A percentile compares a stretch with the other conserved stretches of the same genome.
Conservation (phyloP, 2,113 vertebrate species). For the Pyrgilauda ruficollis region DNA sequence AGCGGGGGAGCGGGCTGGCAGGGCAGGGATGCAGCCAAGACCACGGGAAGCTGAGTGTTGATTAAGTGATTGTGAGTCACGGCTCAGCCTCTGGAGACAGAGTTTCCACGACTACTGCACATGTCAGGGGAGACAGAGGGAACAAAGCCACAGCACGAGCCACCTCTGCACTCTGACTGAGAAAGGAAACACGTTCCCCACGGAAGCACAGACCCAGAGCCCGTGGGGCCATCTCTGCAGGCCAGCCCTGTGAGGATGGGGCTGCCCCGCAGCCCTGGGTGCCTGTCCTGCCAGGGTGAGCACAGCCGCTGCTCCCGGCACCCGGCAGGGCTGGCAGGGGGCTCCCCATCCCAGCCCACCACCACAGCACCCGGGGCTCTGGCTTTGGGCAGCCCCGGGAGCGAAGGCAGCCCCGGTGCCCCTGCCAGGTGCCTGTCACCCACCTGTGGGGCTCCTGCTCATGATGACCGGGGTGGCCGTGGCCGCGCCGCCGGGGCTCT, state of each 20-base stretch:
- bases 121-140: background rate
- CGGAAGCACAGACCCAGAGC: background rate
- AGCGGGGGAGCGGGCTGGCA: background rate
- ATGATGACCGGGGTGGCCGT: conserved; percentile 82
- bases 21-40: background rate
- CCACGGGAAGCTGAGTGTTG: background rate
- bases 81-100: background rate
- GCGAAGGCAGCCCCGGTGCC: rapidly evolving
- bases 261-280: rapidly evolving
- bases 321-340: background rate
- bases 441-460: conserved; percentile 91
- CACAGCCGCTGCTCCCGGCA: rapidly evolving
- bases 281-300: rapidly evolving
- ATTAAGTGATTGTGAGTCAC: conserved; percentile 25
- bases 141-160: background rate
- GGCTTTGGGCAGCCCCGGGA: background rate
- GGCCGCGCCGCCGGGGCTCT: conserved; percentile 72
- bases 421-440: background rate
- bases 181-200: background rate
- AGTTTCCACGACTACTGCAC: conserved; percentile 28
- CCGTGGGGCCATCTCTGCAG: rapidly evolving
- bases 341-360: rapidly evolving
- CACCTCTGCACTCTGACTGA: background rate
- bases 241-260: background rate
- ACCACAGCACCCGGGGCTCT: rapidly evolving